These are phyloP conservation scores for Actinernus sp. DNA, from an alignment of 92 coral and sea anemone genomes.

Conservation along the genomic window DNA sequence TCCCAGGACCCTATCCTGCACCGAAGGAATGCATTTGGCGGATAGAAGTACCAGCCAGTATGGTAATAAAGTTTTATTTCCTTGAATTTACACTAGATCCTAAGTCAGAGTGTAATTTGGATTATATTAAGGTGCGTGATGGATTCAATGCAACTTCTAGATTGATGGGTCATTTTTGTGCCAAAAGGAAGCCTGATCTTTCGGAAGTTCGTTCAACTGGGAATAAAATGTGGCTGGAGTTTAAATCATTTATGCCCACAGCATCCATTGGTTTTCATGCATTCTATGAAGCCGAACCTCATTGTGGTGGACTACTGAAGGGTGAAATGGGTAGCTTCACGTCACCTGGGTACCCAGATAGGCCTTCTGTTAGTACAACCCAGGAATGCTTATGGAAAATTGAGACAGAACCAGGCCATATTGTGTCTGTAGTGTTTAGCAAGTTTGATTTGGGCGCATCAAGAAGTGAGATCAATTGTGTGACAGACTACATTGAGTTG, in stretches of 20 bases:
- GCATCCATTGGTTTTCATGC: conserved; percentile 40
- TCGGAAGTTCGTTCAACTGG: conserved; percentile 67
- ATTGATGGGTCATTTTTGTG: conserved; percentile 75
- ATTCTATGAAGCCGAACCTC: conserved; percentile 61
- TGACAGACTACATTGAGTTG: conserved; percentile 52
- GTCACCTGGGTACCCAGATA: conserved; percentile 64
- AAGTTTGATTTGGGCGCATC: conserved; percentile 50
- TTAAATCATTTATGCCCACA: conserved; percentile 61
- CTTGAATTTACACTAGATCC: conserved; percentile 53
- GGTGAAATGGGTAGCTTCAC: conserved; percentile 72
- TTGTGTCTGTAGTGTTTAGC: conserved; percentile 64
- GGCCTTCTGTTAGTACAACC: not conserved
- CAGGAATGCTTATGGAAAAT: conserved; percentile 84
- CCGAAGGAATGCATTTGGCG: conserved; percentile 68
- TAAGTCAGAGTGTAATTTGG: conserved; percentile 60
- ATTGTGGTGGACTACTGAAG: conserved; percentile 63
- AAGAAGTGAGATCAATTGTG: conserved; percentile 12
- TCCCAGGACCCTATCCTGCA: conserved; percentile 66
- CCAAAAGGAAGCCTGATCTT: conserved; percentile 41
- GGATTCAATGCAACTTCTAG: conserved; percentile 62
- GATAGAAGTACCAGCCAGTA: conserved; percentile 68
- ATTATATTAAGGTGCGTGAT: conserved; percentile 67
- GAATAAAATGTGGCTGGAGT: conserved; percentile 61
- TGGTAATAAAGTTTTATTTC: conserved; percentile 62
- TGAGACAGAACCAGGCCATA: conserved; percentile 49